These are phyloP conservation scores for Dolichopus griseipennis DNA, from an alignment of 2,888 invertebrate species.

Conservation along the genomic window DNA sequence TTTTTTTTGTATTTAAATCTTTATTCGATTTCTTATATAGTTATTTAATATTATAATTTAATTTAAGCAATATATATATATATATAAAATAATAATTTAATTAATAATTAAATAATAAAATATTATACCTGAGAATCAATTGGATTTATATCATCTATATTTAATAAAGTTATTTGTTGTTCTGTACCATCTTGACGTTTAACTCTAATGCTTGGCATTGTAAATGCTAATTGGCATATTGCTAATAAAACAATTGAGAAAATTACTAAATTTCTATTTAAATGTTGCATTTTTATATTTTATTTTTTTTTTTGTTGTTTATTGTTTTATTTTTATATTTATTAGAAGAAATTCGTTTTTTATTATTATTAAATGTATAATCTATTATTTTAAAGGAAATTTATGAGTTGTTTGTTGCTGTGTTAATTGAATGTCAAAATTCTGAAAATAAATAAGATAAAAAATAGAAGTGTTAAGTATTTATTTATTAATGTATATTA, in stretches of 20 bases:
- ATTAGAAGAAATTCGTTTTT: not conserved
- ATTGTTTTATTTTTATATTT: no score
- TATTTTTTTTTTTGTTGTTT: not conserved
- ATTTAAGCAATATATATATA: no score
- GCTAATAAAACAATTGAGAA: slow-evolving; percentile 20
- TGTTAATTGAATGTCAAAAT: no score
- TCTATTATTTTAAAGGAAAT: not conserved
- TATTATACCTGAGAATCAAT: slow-evolving; percentile 41
- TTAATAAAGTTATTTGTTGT: not conserved
- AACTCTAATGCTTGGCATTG: slow-evolving; percentile 31
- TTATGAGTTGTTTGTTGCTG: no score
- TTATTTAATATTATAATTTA: no score
- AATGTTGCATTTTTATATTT: slow-evolving; percentile 19
- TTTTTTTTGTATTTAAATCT: no score
- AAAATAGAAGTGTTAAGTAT: no score
- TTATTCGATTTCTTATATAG: no score
- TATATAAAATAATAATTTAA: no score
- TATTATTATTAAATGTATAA: not conserved
- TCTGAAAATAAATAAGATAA: no score
- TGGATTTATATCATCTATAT: slow-evolving; percentile 33
- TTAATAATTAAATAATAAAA: no score
- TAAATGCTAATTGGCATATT: slow-evolving; percentile 13
- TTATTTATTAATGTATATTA: no score
- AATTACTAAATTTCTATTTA: slow-evolving; percentile 20
- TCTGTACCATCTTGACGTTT: slow-evolving; percentile 29